Conservation (phyloP, 2,888 invertebrate genomes). For the Archips xylosteana region DNA sequence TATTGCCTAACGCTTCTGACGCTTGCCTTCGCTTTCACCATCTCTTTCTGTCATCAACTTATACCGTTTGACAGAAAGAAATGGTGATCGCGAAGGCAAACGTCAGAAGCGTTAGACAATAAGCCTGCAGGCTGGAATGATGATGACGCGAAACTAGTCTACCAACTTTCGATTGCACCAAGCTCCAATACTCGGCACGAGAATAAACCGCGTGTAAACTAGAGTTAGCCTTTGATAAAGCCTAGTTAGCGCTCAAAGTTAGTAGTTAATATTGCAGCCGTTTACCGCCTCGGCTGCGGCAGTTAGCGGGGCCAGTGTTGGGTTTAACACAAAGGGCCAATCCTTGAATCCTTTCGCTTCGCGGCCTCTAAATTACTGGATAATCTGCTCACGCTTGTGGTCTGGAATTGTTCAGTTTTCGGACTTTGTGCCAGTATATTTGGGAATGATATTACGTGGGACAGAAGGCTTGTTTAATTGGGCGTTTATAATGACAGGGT, state of each 20-base stretch:
- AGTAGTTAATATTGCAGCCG: background rate
- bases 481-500: background rate
- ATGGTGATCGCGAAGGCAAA: no score
- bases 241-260: background rate
- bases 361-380: background rate
- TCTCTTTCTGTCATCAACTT: no score
- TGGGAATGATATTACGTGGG: background rate
- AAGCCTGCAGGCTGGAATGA: no score
- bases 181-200: no score
- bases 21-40: no score
- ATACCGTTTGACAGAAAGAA: no score
- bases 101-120: no score
- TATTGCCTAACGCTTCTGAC: no score
- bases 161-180: no score
- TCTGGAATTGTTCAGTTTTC: background rate
- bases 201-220: no score
- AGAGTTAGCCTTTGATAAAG: background rate
- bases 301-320: background rate
- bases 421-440: background rate
- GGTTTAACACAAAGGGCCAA: background rate
- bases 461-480: background rate
- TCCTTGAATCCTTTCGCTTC: background rate
- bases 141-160: no score
- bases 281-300: background rate
- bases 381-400: background rate